phyloP scores from a whole-genome alignment of 2,797 vertebrate species.

The Pristis pectinata region DNA sequence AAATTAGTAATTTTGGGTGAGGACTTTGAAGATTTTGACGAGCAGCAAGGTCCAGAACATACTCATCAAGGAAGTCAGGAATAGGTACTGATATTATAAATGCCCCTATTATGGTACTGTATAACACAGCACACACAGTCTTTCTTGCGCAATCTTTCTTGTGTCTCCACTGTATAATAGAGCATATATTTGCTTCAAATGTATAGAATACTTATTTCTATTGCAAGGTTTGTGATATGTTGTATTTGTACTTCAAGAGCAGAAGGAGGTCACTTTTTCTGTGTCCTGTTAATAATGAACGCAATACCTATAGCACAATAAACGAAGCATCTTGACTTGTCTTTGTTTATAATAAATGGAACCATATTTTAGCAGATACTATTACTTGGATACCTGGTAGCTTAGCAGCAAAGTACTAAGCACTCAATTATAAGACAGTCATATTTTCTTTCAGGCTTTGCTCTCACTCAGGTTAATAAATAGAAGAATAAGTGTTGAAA shows the following conservation, averaged over 20 bases:
- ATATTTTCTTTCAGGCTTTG: conserved; percentile 16
- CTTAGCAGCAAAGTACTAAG: too few species aligned
- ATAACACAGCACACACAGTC: too few species aligned
- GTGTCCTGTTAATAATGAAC: neutral
- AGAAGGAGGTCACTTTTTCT: neutral
- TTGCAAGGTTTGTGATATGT: neutral
- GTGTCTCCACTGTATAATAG: too few species aligned
- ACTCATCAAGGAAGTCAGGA: neutral
- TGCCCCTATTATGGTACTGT: too few species aligned
- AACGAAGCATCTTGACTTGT: neutral
- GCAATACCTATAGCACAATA: too few species aligned
- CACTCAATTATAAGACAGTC: neutral
- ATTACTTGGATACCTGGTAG: neutral
- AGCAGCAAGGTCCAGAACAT: neutral
- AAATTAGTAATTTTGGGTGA: neutral
- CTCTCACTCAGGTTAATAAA: neutral
- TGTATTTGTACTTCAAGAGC: neutral
- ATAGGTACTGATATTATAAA: too few species aligned
- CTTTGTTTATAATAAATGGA: neutral
- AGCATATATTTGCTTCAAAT: neutral
- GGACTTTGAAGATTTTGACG: neutral
- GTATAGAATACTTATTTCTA: neutral
- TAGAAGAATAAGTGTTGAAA: neutral
- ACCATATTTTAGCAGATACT: neutral
- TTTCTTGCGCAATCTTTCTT: too few species aligned